Conservation (phyloP, 2,888 invertebrate genomes). For the Ashinkailepas kermadecensis region DNA sequence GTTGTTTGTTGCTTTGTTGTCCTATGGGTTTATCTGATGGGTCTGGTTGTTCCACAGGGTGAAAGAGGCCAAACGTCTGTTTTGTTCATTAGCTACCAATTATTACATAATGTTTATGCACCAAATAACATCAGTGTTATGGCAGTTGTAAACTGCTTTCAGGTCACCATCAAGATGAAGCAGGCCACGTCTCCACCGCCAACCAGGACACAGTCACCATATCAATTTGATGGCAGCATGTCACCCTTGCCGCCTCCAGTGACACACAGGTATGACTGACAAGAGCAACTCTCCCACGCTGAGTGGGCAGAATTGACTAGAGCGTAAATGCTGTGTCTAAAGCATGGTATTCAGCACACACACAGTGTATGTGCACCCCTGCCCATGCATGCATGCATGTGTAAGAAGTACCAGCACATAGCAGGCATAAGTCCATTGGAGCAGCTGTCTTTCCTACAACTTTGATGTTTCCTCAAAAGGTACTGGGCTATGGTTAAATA, state of each 20-base stretch:
- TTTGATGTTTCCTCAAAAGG: no score
- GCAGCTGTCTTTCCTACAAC: neutral
- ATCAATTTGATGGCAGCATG: conserved; percentile 27
- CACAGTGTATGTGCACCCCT: neutral
- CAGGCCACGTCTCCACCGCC: conserved; percentile 29
- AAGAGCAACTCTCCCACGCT: neutral
- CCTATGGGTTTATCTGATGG: no score
- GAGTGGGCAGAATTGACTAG: neutral
- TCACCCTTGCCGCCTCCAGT: conserved; percentile 32
- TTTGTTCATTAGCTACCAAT: no score
- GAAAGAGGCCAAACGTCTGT: no score
- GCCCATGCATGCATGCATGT: neutral
- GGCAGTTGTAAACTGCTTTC: no score
- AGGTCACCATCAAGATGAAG: conserved; percentile 21
- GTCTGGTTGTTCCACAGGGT: no score
- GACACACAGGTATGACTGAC: conserved; percentile 29
- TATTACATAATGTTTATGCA: no score
- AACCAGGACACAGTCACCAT: conserved; percentile 27
- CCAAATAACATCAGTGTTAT: no score
- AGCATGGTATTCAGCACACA: neutral
- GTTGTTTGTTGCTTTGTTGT: no score
- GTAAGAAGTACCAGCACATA: neutral
- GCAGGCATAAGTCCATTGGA: neutral
- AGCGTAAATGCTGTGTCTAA: neutral
- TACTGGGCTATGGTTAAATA: no score